phyloP scores from a whole-genome alignment of 1,140 invertebrate genomes.

The Maniola jurtina region DNA sequence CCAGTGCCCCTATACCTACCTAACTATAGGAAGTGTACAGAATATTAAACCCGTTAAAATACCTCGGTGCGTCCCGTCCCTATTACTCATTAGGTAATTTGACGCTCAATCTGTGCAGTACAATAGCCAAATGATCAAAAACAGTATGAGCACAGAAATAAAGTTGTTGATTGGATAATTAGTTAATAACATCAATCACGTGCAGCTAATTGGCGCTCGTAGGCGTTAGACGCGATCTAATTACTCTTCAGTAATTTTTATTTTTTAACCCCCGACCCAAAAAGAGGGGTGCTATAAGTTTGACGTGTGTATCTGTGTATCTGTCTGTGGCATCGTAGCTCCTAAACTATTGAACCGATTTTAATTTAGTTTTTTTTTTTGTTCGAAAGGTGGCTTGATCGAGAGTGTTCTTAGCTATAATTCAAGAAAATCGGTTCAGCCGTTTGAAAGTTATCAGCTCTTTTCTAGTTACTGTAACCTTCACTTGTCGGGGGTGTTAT shows the following conservation, averaged over 20 bases:
- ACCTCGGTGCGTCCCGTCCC: slow-evolving; percentile 4
- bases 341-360: no score
- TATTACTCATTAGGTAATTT: slow-evolving; percentile 17
- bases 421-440: no score
- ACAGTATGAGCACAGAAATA: slow-evolving; percentile 13
- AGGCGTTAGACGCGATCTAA: slow-evolving; percentile 7
- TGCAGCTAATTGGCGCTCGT: slow-evolving; percentile 15
- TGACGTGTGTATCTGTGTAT: no score
- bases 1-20: no score
- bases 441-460: no score
- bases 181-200: slow-evolving; percentile 31
- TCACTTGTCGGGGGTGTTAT: no score
- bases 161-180: slow-evolving; percentile 24
- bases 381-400: no score
- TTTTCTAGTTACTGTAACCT: no score
- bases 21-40: neutral
- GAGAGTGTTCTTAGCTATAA: no score
- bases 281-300: no score
- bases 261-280: neutral
- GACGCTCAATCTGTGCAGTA: slow-evolving; percentile 25
- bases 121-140: slow-evolving; percentile 24
- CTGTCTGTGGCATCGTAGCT: no score
- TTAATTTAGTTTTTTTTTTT: no score
- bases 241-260: slow-evolving; percentile 20
- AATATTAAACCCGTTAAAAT: slow-evolving; percentile 20